phyloP scores from a whole-genome alignment of 2,113 vertebrate genomes.

The Gallinago media region DNA sequence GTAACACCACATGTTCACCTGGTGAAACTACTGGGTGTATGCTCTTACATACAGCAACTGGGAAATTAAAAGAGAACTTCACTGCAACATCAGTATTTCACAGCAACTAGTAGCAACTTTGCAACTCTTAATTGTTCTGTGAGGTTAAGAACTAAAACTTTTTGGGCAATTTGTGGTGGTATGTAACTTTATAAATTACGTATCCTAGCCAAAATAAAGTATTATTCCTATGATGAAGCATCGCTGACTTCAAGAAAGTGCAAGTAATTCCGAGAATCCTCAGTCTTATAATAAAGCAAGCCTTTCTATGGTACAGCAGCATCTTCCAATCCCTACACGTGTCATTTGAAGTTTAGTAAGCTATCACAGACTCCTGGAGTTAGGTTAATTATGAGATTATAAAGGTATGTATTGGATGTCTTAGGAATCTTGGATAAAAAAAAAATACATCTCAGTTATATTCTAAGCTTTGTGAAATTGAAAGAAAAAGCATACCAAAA shows the following conservation, averaged over 20 bases:
- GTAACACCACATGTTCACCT: fast-evolving
- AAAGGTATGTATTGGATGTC: neutral
- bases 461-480: neutral
- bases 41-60: neutral
- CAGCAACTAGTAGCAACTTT: neutral
- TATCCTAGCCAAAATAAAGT: neutral
- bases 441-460: neutral
- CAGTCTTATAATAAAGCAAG: neutral
- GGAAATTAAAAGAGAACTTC: neutral
- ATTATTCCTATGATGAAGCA: neutral
- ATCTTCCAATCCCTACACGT: neutral
- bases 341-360: neutral
- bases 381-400: neutral
- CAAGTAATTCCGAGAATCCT: neutral
- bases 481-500: neutral
- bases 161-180: neutral
- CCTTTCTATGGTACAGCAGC: neutral
- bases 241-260: neutral
- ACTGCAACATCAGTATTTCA: neutral
- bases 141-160: neutral
- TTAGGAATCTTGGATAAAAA: fast-evolving
- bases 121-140: neutral
- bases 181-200: neutral
- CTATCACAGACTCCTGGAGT: neutral
- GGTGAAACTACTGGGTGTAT: neutral